These are phyloP conservation scores for Distichodus sexfasciatus DNA, from an alignment of 2,797 vertebrate genomes.

Conservation along the genomic window DNA sequence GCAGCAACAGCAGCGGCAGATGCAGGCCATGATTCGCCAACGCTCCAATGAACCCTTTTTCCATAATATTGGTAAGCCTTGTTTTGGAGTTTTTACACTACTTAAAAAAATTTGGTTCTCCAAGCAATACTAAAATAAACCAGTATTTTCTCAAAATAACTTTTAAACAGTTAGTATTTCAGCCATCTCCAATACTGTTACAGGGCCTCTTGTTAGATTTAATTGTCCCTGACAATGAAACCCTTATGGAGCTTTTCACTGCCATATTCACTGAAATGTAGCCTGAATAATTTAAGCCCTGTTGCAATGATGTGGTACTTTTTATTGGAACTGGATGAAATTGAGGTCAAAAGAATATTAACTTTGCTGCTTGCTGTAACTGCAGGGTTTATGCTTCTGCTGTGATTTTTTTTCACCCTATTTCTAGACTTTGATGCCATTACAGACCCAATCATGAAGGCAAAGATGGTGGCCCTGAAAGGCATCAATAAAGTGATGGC, in stretches of 20 bases:
- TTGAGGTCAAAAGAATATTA: slow-evolving; percentile 9
- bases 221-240: slow-evolving; percentile 28
- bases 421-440: slow-evolving; percentile 89
- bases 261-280: background rate
- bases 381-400: background rate
- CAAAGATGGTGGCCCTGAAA: slow-evolving; percentile 97
- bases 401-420: background rate
- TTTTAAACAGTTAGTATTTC: too few relatives aligned
- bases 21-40: slow-evolving; percentile 95
- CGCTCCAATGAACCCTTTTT: slow-evolving; percentile 79
- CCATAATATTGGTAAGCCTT: slow-evolving; percentile 79
- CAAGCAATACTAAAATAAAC: background rate
- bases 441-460: slow-evolving; percentile 97
- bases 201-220: background rate
- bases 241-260: slow-evolving; percentile 17
- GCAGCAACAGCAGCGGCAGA: slow-evolving; percentile 95
- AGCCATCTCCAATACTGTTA: background rate
- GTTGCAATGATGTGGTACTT: background rate
- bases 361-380: background rate
- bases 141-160: too few relatives aligned
- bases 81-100: background rate
- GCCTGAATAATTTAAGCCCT: slow-evolving; percentile 19
- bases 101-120: background rate
- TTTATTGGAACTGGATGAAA: slow-evolving; percentile 17
- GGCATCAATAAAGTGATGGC: slow-evolving; percentile 99